phyloP scores from a whole-genome alignment of 92 coral and sea anemone genomes.

The Porites divaricata region DNA sequence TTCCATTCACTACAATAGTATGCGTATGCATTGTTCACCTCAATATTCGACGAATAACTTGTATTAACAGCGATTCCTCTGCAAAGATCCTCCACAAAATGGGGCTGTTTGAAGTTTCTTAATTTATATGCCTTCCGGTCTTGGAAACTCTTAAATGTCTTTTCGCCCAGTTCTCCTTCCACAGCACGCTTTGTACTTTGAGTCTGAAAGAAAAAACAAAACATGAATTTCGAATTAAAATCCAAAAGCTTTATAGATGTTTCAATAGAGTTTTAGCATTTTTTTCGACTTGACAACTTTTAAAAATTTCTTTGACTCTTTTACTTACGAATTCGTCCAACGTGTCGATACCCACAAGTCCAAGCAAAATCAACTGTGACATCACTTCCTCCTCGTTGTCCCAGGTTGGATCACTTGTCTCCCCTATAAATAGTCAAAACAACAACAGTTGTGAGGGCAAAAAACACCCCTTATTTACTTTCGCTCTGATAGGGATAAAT shows the following conservation, averaged over 20 bases:
- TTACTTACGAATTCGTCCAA: constrained; percentile 71
- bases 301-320: background rate
- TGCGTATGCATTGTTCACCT: constrained; percentile 34
- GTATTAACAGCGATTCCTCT: constrained; percentile 82
- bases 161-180: constrained; percentile 31
- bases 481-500: background rate
- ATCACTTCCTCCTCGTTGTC: constrained; percentile 64
- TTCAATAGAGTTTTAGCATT: too few species aligned
- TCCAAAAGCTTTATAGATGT: background rate
- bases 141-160: constrained; percentile 27
- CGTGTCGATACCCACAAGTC: constrained; percentile 89
- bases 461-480: background rate
- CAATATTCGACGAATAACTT: constrained; percentile 71
- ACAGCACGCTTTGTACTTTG: constrained; percentile 29
- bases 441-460: background rate
- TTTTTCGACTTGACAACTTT: too few species aligned
- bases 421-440: background rate
- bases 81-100: constrained; percentile 62
- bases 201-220: constrained; percentile 9
- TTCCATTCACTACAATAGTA: background rate
- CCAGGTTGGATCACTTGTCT: constrained; percentile 48
- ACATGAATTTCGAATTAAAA: background rate
- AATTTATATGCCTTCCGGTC: constrained; percentile 20
- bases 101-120: constrained; percentile 12
- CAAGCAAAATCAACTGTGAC: constrained; percentile 78